Percentiles rank a stretch among this genome's conserved stretches.
These are phyloP conservation scores for Tachina fera DNA, from an alignment of 2,888 invertebrate genomes.

Conservation along the genomic window DNA sequence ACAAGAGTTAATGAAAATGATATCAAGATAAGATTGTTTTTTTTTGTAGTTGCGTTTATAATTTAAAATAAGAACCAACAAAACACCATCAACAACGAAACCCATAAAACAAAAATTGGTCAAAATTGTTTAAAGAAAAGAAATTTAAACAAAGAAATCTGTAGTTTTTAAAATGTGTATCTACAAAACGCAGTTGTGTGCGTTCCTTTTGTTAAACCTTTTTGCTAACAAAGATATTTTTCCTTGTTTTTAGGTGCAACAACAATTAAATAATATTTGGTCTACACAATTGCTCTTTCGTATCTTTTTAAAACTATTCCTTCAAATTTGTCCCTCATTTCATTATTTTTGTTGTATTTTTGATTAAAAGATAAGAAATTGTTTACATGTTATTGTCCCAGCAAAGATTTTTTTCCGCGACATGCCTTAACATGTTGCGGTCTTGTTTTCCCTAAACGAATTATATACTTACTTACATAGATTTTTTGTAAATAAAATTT, in stretches of 20 bases:
- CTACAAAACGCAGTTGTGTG: slow-evolving; percentile 12
- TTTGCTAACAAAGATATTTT: slow-evolving; percentile 25
- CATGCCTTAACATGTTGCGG: slow-evolving; percentile 49
- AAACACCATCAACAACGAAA: slow-evolving; percentile 9
- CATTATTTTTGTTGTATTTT: slow-evolving; percentile 21
- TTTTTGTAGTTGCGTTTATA: slow-evolving; percentile 8
- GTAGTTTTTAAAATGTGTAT: slow-evolving; percentile 5
- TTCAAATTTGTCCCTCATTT: not conserved
- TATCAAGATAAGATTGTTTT: slow-evolving; percentile 63
- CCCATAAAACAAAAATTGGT: slow-evolving; percentile 37
- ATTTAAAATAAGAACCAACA: slow-evolving; percentile 12
- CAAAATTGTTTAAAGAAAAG: slow-evolving; percentile 31
- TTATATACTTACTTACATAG: not conserved
- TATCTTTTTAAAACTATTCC: not conserved
- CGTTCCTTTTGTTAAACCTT: slow-evolving; percentile 51
- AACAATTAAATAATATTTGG: slow-evolving; percentile 53
- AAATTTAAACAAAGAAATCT: slow-evolving; percentile 22
- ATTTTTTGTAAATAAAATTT: no score
- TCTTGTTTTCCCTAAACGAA: not conserved
- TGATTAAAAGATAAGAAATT: slow-evolving; percentile 68
- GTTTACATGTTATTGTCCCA: not conserved
- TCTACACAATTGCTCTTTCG: slow-evolving; percentile 29
- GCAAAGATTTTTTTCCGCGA: not conserved
- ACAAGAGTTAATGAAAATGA: slow-evolving; percentile 69
- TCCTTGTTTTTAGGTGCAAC: slow-evolving; percentile 6